Evolutionary conservation across 1,140 invertebrate genomes (phyloP).

Genomic region (Drosophila orosa): DNA sequence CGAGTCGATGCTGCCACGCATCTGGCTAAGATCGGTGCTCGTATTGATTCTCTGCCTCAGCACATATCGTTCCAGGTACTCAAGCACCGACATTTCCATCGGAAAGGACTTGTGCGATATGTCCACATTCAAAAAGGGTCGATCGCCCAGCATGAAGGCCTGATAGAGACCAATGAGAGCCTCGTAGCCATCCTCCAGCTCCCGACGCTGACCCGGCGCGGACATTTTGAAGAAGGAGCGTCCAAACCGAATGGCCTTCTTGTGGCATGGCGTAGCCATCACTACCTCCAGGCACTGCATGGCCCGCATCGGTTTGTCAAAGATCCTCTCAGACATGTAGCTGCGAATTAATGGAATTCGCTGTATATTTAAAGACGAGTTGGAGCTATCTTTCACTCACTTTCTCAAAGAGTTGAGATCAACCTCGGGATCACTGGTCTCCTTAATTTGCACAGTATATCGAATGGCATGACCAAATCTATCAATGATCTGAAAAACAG

Average conservation of each 20-base stretch:
- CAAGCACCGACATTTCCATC: constrained; percentile 84
- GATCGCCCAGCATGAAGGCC: constrained; percentile 89
- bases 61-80: constrained; percentile 68
- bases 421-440: constrained; percentile 86
- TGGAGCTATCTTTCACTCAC: constrained; percentile 53
- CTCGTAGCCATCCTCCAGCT: constrained; percentile 88
- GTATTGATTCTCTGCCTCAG: background rate
- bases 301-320: constrained; percentile 87
- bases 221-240: constrained; percentile 84
- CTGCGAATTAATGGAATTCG: constrained; percentile 31
- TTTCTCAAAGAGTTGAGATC: constrained; percentile 84
- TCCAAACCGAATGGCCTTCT: constrained; percentile 86
- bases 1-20: constrained; percentile 1
- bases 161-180: constrained; percentile 90
- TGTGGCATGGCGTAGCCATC: constrained; percentile 84
- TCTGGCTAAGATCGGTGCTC: background rate
- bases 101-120: constrained; percentile 90
- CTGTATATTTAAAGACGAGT: background rate
- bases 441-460: constrained; percentile 87
- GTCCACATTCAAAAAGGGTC: constrained; percentile 90
- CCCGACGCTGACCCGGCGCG: background rate
- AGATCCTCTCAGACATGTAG: constrained; percentile 73
- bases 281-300: constrained; percentile 93
- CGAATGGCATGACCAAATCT: constrained; percentile 62
- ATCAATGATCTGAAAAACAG: constrained; percentile 55